Evolutionary conservation across 2,113 vertebrate genomes (phyloP).

Genomic region (Apteryx mantelli): DNA sequence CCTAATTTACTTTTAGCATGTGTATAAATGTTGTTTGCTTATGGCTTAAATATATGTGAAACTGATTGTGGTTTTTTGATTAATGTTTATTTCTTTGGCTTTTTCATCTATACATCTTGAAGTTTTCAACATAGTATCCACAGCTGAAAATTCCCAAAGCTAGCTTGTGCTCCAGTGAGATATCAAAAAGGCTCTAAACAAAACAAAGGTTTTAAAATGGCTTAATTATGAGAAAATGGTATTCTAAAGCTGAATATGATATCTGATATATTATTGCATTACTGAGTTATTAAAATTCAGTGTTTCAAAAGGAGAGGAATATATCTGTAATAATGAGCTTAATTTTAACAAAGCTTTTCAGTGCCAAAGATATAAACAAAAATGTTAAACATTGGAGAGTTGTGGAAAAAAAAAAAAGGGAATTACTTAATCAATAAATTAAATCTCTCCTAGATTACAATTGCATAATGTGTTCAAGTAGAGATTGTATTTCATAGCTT

Average conservation of each 20-base stretch:
- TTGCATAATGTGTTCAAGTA: conserved; percentile 6
- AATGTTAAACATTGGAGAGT: conserved; percentile 1
- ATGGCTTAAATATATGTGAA: not conserved
- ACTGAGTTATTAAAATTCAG: conserved; percentile 1
- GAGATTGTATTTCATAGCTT: conserved; percentile 52
- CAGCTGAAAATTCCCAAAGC: not conserved
- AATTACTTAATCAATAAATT: conserved; percentile 22
- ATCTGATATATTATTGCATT: not conserved
- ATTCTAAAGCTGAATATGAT: not conserved
- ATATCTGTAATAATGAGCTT: not conserved
- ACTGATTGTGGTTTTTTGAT: not conserved
- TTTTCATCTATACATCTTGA: not conserved
- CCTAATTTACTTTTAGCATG: not conserved
- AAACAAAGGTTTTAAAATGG: not conserved
- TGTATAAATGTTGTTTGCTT: not conserved
- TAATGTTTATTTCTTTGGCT: not conserved
- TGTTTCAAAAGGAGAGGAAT: not conserved
- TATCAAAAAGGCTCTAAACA: not conserved
- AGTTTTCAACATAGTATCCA: not conserved
- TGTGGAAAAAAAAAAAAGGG: not conserved
- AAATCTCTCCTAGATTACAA: not conserved
- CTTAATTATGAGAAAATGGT: not conserved
- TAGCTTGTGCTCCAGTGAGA: not conserved
- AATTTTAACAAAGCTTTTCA: not conserved
- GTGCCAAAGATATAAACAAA: not conserved